Conservation (phyloP, 2,797 vertebrate species). For the Gouania willdenowi region DNA sequence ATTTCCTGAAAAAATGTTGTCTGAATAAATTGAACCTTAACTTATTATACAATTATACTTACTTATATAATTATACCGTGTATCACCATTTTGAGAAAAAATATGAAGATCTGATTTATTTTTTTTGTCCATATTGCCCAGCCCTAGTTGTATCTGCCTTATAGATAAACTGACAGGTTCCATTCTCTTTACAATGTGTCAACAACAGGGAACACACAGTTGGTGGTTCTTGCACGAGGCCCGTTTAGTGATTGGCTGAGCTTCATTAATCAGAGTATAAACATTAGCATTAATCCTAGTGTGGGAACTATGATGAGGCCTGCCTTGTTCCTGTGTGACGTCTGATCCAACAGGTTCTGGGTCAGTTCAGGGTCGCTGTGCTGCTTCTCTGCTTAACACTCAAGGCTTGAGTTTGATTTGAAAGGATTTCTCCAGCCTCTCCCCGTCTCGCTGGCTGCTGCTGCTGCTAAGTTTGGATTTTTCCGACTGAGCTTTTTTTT, state of each 20-base stretch:
- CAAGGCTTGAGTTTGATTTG: slow-evolving; percentile 49
- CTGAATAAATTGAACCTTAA: too few species aligned
- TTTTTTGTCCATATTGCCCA: too few species aligned
- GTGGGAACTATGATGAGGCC: slow-evolving; percentile 7
- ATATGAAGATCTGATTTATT: too few species aligned
- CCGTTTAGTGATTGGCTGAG: slow-evolving; percentile 19
- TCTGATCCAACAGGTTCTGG: slow-evolving; percentile 30
- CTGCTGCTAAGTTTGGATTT: slow-evolving; percentile 33
- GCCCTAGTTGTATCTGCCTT: too few species aligned
- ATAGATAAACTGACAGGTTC: too few species aligned
- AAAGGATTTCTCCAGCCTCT: slow-evolving; percentile 40
- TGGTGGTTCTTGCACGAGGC: slow-evolving; percentile 53
- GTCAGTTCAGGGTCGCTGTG: slow-evolving; percentile 30
- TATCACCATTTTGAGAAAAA: too few species aligned
- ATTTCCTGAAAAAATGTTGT: too few species aligned
- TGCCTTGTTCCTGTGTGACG: slow-evolving; percentile 1
- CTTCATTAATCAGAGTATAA: slow-evolving; percentile 4
- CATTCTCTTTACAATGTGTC: too few species aligned
- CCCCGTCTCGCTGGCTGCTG: slow-evolving; percentile 41
- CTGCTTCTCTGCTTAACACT: slow-evolving; percentile 66
- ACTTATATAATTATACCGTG: too few species aligned
- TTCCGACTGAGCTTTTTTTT: slow-evolving; percentile 36
- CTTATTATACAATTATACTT: too few species aligned
- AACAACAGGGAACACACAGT: too few species aligned
- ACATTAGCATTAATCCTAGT: background rate